Evolutionary conservation across 1,140 invertebrate genomes (phyloP), one percentile per base, ranked within the genome.

Genomic region (fruit fly (Drosophila melanogaster)): DNA sequence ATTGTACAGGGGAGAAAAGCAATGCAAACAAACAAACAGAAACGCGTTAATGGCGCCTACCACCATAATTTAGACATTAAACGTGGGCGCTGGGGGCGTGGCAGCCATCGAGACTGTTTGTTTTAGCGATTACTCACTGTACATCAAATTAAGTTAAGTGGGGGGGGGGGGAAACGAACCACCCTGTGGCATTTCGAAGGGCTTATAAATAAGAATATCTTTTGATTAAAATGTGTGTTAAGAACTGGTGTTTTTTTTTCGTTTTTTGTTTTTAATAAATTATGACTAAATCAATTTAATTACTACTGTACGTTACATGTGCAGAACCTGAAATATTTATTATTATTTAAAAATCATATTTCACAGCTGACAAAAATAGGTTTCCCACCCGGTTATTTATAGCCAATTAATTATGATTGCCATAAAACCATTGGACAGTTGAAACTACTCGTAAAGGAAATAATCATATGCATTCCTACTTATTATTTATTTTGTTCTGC

Each of bases 1-100:
- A 19, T 30, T 30, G 11, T 14, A 30, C n/a, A 14, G 8, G 8
- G 2, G 35, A 41, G 19, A 35, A 64, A 38, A 30, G 44, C 44
- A 67, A 65, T 62, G 59, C 59, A 65, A 67, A 64, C 64, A 85
- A 84, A 66, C 81, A 85, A 86, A 85, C 69, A 86, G 47, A 61
- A 61, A 62, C 37, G 58, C 81, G 66, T 76, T 84, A 84, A 84
- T 84, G 75, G 54, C 72, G 58, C 77, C 62, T 70, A 59, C 72
- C 61, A 69, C 73, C 77, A 74, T 85, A 85, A 85, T 85, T 85
- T 85, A 85, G 81, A 86, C 81, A 85, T 85, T 85, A 85, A 86
- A 74, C 60, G 73, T 79, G 80, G 74, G 79, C 69, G 79, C 67
- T 62, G 59, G 30, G 62, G 70, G 77, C 70, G 77, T 80, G 77